Conservation (phyloP, 2,797 vertebrate species). For the Etheostoma perlongum region DNA sequence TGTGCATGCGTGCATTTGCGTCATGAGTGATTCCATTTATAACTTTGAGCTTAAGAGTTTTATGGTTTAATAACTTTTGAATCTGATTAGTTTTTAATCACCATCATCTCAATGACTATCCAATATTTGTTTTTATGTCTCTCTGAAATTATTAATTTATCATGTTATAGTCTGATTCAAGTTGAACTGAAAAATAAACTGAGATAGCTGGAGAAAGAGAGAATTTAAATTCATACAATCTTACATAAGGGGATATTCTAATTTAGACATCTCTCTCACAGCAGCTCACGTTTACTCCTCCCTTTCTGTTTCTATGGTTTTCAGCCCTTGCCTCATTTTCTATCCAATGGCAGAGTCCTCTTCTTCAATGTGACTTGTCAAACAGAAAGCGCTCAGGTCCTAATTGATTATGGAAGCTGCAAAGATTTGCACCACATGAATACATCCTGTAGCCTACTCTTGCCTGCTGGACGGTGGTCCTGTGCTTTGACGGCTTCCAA, state of each 20-base stretch:
- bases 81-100: conserved; percentile 59
- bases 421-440: conserved; percentile 25
- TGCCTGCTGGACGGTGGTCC: conserved; percentile 60
- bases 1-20: conserved; percentile 10
- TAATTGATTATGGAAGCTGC: conserved; percentile 55
- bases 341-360: conserved; percentile 76
- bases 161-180: background rate
- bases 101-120: background rate
- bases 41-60: conserved; percentile 12
- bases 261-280: conserved; percentile 17
- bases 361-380: conserved; percentile 67
- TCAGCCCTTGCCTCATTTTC: conserved; percentile 72
- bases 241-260: background rate
- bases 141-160: conserved; percentile 19
- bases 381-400: background rate
- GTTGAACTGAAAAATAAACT: background rate
- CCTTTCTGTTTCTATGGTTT: conserved; percentile 7
- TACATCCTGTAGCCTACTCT: conserved; percentile 63
- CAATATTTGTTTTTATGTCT: conserved; percentile 40
- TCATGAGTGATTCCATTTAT: background rate
- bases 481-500: conserved; percentile 76
- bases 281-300: background rate
- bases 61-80: conserved; percentile 37
- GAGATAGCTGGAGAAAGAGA: background rate
- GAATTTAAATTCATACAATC: background rate